A percentile compares a stretch with the other conserved stretches of the same genome.
phyloP scores from a whole-genome alignment of 1,140 invertebrate genomes.

The Drosophila parvula region DNA sequence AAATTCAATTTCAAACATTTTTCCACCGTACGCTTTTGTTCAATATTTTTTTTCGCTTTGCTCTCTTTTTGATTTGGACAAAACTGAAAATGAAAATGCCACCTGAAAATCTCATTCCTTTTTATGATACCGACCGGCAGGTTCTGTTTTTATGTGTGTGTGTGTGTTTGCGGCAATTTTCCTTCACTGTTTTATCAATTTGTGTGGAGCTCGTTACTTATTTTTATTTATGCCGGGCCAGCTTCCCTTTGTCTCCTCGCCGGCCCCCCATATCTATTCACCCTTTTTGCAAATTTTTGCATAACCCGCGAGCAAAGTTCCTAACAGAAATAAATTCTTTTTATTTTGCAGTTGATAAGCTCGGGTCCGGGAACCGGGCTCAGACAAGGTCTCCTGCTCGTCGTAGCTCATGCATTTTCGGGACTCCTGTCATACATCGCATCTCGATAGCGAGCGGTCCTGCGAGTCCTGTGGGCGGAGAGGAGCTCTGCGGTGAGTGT shows the following conservation, averaged over 20 bases:
- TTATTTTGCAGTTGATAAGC: slow-evolving; percentile 81
- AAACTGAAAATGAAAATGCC: slow-evolving; percentile 16
- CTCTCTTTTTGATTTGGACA: slow-evolving; percentile 32
- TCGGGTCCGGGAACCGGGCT: slow-evolving; percentile 43
- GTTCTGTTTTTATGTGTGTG: not conserved
- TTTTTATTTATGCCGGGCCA: slow-evolving; percentile 73
- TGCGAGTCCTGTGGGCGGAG: slow-evolving; percentile 6
- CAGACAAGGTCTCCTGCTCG: slow-evolving; percentile 28
- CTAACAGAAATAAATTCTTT: slow-evolving; percentile 81
- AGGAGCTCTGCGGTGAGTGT: not conserved
- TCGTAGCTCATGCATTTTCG: slow-evolving; percentile 75
- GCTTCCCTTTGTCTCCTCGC: slow-evolving; percentile 12
- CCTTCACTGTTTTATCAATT: slow-evolving; percentile 81
- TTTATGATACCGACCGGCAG: slow-evolving; percentile 38
- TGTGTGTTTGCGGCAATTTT: slow-evolving; percentile 70
- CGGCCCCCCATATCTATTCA: slow-evolving; percentile 14
- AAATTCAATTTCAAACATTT: slow-evolving; percentile 79
- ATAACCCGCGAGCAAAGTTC: slow-evolving; percentile 80
- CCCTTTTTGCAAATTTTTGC: slow-evolving; percentile 74
- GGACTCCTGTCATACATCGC: slow-evolving; percentile 73
- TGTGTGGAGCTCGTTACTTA: slow-evolving; percentile 79
- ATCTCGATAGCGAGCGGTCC: slow-evolving; percentile 69
- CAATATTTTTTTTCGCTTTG: slow-evolving; percentile 57
- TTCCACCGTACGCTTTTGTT: slow-evolving; percentile 71
- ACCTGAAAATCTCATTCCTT: slow-evolving; percentile 19